Evolutionary conservation across 2,797 vertebrate species (phyloP).

Genomic region (Sciurus carolinensis): DNA sequence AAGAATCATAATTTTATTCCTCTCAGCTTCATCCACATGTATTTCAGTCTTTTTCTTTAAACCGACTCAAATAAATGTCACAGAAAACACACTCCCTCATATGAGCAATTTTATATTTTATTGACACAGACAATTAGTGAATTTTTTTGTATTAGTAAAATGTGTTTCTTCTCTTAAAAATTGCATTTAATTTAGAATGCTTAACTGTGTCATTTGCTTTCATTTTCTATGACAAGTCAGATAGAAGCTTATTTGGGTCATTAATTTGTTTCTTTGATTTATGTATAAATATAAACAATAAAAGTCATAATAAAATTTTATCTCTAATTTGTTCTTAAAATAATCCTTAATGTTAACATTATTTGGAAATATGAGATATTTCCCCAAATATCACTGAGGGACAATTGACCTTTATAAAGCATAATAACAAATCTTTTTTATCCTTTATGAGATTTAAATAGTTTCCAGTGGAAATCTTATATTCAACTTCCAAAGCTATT

Average conservation of each 20-base stretch:
- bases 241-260: neutral
- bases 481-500: conserved; percentile 31
- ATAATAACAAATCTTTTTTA: conserved; percentile 57
- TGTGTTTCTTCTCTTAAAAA: neutral
- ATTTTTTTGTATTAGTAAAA: neutral
- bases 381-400: conserved; percentile 70
- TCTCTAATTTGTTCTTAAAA: conserved; percentile 66
- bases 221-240: neutral
- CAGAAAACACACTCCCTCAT: neutral
- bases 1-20: neutral
- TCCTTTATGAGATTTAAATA: conserved; percentile 65
- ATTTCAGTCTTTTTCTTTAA: neutral
- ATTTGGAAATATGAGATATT: conserved; percentile 70
- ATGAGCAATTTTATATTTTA: neutral
- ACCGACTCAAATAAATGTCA: neutral
- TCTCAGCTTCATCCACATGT: neutral
- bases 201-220: neutral
- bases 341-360: conserved; percentile 59
- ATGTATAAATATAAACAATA: neutral
- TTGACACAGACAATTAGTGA: neutral
- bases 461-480: conserved; percentile 62
- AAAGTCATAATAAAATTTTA: conserved; percentile 10
- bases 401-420: conserved; percentile 74
- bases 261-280: neutral
- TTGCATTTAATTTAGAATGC: neutral